Base-by-base conservation (phyloP, 2,888 invertebrate species). In the Carterocephalus palaemon region DNA sequence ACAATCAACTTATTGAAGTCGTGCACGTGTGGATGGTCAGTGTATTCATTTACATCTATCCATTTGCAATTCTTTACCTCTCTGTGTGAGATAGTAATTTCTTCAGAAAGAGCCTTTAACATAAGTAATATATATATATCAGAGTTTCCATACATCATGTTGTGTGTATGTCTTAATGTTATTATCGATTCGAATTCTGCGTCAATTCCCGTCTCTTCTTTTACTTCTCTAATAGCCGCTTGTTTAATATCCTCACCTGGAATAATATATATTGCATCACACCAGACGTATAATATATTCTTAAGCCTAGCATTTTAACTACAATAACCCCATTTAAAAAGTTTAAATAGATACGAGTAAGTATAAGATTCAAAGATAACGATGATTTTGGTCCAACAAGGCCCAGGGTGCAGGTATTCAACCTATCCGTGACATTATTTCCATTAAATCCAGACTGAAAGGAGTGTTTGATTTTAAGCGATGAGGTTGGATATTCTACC, bases 181-280 rank as follows among this genome's bases (percentile, higher is more conserved):
- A 97, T 73, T 4, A 97, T 68, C 1, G 93, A 92, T 43, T 90
- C 83, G 68, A 96, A 97, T 54, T 89, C 85, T 0, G 93, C 88
- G 28, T 89, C 75, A 20, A 98, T 88, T 28, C 95, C 94, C 0
- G 98, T 98, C 82, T 98, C 98, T 82, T 98, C 98, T 34, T 89
- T 84, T 0, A 97, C 95, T 82, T 98, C 98, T 56, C 98, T 89
- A 39, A 91, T 88, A 0, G 92, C 95, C 2, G 97, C 95, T 51
- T 91, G 91, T 16, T 90, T 81, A 23, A 98, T 86, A 67, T 95
- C 90, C 88, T 98, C 97, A 39, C 92, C 94, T 94, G 67, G 33
- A 76, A 74, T 49, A 10, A 29, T 31, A 41, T 8, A 13, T 13
- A n/a, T 33, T 19, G n/a, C n/a, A n/a, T n/a, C n/a, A n/a, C n/a